phyloP scores from a whole-genome alignment of 37 sponge, comb jelly and placozoan species.

The Ianthella basta region DNA sequence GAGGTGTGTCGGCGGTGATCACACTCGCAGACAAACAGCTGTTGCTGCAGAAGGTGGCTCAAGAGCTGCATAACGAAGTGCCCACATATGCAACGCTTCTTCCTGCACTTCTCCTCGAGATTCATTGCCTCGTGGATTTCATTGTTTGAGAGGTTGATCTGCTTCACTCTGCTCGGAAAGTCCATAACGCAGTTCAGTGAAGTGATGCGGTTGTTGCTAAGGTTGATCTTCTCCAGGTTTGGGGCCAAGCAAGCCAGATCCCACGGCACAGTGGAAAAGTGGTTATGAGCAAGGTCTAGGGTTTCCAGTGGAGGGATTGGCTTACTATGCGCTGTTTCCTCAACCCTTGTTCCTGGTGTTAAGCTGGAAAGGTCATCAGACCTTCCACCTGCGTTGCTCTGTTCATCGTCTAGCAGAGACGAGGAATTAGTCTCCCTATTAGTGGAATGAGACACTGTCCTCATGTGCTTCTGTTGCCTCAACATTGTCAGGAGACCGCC shows the following conservation, averaged over 20 bases:
- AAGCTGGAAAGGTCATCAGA: too few relatives aligned
- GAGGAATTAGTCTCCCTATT: too few relatives aligned
- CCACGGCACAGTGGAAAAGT: conserved; percentile 59
- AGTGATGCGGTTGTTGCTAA: conserved; percentile 39
- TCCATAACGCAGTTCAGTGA: conserved; percentile 49
- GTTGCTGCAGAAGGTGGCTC: background rate
- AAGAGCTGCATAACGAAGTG: conserved; percentile 10
- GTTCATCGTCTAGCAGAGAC: too few relatives aligned
- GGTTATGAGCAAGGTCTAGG: conserved; percentile 71
- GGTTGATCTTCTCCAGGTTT: conserved; percentile 57
- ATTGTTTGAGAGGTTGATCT: conserved; percentile 39
- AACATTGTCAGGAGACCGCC: too few relatives aligned
- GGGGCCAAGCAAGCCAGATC: conserved; percentile 79
- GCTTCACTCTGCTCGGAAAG: conserved; percentile 34
- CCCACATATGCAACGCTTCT: background rate
- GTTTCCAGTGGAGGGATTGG: conserved; percentile 9
- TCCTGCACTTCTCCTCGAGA: background rate
- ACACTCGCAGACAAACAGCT: conserved; percentile 10
- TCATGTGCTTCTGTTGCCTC: too few relatives aligned
- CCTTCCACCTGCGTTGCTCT: too few relatives aligned
- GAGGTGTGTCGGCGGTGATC: conserved; percentile 39
- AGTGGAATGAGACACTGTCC: too few relatives aligned
- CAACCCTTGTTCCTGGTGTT: too few relatives aligned
- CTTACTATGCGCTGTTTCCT: too few relatives aligned
- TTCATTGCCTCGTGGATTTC: background rate